Conservation (phyloP, 2,113 vertebrate species). For the Lampris incognitus region DNA sequence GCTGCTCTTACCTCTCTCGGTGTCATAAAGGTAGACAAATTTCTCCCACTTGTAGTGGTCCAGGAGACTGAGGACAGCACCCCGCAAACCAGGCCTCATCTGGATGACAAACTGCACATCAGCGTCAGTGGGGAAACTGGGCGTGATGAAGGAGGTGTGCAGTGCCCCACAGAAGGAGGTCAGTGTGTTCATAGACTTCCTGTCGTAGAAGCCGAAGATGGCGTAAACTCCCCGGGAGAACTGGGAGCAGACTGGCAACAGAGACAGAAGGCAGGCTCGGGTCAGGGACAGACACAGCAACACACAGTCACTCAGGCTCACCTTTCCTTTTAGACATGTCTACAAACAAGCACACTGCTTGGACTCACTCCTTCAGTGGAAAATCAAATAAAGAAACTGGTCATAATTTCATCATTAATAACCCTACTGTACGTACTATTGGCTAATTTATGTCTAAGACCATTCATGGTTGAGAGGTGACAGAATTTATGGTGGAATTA, state of each 20-base stretch:
- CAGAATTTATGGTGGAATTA: constrained; percentile 26
- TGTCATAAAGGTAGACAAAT: constrained; percentile 98
- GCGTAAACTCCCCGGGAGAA: constrained; percentile 98
- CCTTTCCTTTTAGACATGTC: background rate
- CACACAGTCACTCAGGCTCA: constrained; percentile 7
- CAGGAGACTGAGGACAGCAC: constrained; percentile 91
- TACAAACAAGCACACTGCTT: background rate
- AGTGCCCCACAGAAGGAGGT: constrained; percentile 97
- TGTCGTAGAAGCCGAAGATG: constrained; percentile 98
- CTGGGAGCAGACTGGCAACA: constrained; percentile 94
- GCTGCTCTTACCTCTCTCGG: constrained; percentile 91
- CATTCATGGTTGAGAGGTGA: constrained; percentile 9
- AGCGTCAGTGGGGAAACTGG: constrained; percentile 94
- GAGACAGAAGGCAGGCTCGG: constrained; percentile 58
- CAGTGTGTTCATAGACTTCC: constrained; percentile 98
- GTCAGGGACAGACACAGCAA: constrained; percentile 26
- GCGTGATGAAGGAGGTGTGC: constrained; percentile 97
- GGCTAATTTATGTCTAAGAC: background rate
- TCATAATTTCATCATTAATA: background rate
- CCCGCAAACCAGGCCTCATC: constrained; percentile 93
- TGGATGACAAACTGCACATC: constrained; percentile 98
- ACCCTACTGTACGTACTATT: background rate
- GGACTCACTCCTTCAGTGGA: background rate
- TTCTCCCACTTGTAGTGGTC: constrained; percentile 95
- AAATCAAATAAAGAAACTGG: constrained; percentile 1